phyloP scores from a whole-genome alignment of 1,140 invertebrate species.

The Pachypeltis micranthus region DNA sequence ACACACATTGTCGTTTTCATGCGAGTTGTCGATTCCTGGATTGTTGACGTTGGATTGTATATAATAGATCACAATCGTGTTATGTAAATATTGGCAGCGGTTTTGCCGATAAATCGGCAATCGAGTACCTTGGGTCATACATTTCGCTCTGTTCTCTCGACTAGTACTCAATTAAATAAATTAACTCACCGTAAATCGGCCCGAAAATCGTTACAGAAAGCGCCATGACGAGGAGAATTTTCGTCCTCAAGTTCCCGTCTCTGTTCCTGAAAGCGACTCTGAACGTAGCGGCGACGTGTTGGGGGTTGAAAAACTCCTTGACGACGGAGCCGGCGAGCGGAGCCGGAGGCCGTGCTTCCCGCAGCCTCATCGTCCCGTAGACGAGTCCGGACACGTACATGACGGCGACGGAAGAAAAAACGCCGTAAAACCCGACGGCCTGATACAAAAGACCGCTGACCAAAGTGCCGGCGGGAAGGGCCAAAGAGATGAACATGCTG shows the following conservation, averaged over 20 bases:
- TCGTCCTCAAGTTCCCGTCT: conserved; percentile 44
- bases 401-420: conserved; percentile 57
- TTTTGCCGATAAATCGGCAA: no score
- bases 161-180: no score
- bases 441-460: conserved; percentile 35
- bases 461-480: conserved; percentile 48
- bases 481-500: conserved; percentile 67
- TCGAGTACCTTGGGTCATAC: no score
- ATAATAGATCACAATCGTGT: no score
- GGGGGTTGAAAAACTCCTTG: conserved; percentile 54
- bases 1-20: no score
- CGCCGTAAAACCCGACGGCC: conserved; percentile 66
- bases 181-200: conserved; percentile 10
- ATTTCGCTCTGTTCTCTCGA: no score
- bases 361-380: conserved; percentile 52
- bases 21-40: no score
- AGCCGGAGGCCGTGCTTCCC: conserved; percentile 41
- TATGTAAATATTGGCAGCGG: no score
- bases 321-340: neutral
- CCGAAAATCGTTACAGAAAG: conserved; percentile 15
- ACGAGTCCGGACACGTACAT: conserved; percentile 61
- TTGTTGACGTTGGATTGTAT: no score
- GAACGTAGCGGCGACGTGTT: conserved; percentile 59
- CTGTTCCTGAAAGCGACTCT: conserved; percentile 53
- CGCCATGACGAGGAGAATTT: conserved; percentile 14